These are phyloP conservation scores for Aplocera efformata DNA, from an alignment of 2,888 invertebrate genomes.

Conservation along the genomic window DNA sequence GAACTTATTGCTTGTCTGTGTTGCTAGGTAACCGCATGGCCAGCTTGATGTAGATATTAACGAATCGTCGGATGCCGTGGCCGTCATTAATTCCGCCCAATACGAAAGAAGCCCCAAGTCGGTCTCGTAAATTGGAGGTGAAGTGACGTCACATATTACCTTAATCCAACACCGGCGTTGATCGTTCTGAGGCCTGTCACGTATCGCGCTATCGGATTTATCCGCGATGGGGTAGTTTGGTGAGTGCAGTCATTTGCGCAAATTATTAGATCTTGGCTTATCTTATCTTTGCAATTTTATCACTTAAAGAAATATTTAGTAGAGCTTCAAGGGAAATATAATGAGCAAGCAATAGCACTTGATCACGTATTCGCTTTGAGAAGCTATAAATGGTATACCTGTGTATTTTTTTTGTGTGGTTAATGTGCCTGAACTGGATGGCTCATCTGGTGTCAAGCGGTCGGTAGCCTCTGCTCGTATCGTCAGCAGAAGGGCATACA, in stretches of 20 bases:
- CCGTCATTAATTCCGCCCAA: not conserved
- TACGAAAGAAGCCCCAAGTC: not conserved
- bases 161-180: conserved; percentile 8
- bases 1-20: not conserved
- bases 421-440: no score
- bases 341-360: no score
- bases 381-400: no score
- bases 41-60: not conserved
- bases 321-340: no score
- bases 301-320: no score
- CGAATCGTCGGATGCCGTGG: not conserved
- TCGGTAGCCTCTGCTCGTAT: no score
- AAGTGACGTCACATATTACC: conserved; percentile 12
- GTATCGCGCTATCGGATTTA: conserved; percentile 14
- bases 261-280: no score
- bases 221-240: conserved; percentile 6
- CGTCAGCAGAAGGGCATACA: no score
- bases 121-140: not conserved
- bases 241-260: not conserved
- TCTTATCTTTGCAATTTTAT: no score
- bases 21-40: conserved; percentile 1
- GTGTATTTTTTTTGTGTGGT: no score
- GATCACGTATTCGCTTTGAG: no score
- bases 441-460: no score
- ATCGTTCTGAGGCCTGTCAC: conserved; percentile 27